Percentiles rank a stretch among this genome's conserved stretches.
These are phyloP conservation scores for Eleginops maclovinus DNA, from an alignment of 2,113 vertebrate species.

Conservation along the genomic window DNA sequence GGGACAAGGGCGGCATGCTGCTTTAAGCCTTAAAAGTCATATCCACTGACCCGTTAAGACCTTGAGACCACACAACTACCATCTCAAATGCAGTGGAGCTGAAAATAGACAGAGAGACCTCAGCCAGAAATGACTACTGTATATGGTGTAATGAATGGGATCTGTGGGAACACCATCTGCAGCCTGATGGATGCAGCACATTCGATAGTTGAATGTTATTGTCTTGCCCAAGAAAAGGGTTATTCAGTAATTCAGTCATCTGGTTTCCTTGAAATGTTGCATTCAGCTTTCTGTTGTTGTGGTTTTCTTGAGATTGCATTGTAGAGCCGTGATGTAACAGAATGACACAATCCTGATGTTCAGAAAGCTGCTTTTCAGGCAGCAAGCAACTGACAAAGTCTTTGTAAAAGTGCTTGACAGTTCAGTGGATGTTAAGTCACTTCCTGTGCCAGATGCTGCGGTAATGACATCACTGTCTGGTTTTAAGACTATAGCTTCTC, in stretches of 20 bases:
- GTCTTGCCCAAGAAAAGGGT: slow-evolving; percentile 21
- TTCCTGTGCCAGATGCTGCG: slow-evolving; percentile 70
- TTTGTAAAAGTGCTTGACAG: slow-evolving; percentile 48
- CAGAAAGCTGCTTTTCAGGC: slow-evolving; percentile 48
- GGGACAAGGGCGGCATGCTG: slow-evolving; percentile 51
- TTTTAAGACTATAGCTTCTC: slow-evolving; percentile 71
- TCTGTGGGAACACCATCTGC: slow-evolving; percentile 45
- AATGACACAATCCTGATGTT: slow-evolving; percentile 39
- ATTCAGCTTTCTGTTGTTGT: slow-evolving; percentile 30
- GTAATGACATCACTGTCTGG: slow-evolving; percentile 80
- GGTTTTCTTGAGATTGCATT: slow-evolving; percentile 11
- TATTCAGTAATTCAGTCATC: slow-evolving; percentile 35
- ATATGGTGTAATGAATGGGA: slow-evolving; percentile 40
- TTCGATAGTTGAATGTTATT: slow-evolving; percentile 32
- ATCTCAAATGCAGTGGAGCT: slow-evolving; percentile 16
- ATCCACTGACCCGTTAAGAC: slow-evolving; percentile 60
- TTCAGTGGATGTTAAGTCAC: slow-evolving; percentile 68
- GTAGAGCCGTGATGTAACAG: slow-evolving; percentile 36
- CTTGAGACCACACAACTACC: slow-evolving; percentile 66
- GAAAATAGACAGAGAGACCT: slow-evolving; percentile 50
- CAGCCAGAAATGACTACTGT: slow-evolving; percentile 56
- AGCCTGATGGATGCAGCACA: not conserved
- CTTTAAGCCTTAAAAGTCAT: slow-evolving; percentile 59
- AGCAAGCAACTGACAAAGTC: slow-evolving; percentile 21
- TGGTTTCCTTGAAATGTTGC: slow-evolving; percentile 30